Evolutionary conservation across 2,797 vertebrate species (phyloP).

Genomic region (Rhinella marina): DNA sequence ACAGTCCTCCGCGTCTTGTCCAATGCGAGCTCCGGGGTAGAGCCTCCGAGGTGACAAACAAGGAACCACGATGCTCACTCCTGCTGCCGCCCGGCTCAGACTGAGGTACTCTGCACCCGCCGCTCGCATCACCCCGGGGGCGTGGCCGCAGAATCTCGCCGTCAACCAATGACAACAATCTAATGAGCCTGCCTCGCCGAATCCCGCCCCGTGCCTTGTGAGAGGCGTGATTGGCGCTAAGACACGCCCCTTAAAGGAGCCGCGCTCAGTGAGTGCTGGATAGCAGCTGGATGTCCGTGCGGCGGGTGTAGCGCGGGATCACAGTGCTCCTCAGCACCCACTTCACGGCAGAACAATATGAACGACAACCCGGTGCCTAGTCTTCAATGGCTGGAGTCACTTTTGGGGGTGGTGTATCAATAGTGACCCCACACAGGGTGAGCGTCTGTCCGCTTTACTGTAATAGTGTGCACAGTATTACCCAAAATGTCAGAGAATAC

Average conservation of each 20-base stretch:
- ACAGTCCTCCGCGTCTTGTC: background rate
- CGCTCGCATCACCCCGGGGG: constrained; percentile 39
- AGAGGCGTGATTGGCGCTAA: background rate
- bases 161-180: constrained; percentile 21
- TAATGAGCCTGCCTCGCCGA: background rate
- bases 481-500: too few species aligned
- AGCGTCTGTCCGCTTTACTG: too few species aligned
- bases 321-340: too few species aligned
- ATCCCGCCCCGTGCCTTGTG: background rate
- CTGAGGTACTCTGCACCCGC: constrained; percentile 33
- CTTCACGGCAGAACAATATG: background rate
- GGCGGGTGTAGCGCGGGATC: background rate
- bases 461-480: too few species aligned
- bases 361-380: background rate
- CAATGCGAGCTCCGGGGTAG: background rate
- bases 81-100: constrained; percentile 45
- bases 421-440: background rate
- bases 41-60: background rate
- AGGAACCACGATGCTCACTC: background rate
- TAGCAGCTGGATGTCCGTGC: background rate
- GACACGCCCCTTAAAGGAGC: constrained; percentile 32
- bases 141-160: background rate
- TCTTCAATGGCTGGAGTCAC: background rate
- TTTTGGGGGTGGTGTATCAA: background rate
- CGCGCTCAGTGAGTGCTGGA: background rate